Conservation (phyloP, 2,797 vertebrate species). For the Chaetophractus vellerosus region DNA sequence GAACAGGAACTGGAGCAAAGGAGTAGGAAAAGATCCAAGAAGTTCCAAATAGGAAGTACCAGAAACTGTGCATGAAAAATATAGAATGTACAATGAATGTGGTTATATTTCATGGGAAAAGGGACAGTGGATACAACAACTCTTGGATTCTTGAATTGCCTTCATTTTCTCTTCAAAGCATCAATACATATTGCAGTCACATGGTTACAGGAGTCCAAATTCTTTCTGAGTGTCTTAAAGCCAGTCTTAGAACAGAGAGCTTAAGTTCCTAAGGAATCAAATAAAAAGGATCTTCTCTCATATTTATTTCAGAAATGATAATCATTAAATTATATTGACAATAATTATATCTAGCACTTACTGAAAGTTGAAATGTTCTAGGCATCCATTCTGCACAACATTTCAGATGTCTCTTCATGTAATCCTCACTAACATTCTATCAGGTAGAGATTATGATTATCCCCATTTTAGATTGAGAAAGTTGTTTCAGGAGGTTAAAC, state of each 20-base stretch:
- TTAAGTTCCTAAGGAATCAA: neutral
- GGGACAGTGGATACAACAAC: neutral
- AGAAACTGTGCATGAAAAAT: neutral
- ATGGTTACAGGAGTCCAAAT: neutral
- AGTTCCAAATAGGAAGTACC: neutral
- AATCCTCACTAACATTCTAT: neutral
- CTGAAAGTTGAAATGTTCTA: neutral
- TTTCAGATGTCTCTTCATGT: neutral
- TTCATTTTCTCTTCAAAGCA: neutral
- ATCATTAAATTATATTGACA: neutral
- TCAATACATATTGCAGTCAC: neutral
- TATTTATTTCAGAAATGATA: slow-evolving; percentile 2
- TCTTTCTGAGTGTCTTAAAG: neutral
- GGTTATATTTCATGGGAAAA: neutral
- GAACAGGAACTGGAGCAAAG: neutral
- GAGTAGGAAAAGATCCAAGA: neutral
- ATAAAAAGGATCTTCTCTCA: neutral
- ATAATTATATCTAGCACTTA: neutral
- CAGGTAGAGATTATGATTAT: neutral
- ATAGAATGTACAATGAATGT: neutral
- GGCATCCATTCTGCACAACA: neutral
- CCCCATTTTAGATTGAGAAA: neutral
- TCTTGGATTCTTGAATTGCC: neutral
- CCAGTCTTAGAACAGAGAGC: neutral
- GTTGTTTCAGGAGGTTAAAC: neutral